Evolutionary conservation across 1,140 invertebrate genomes (phyloP).

Genomic region (Neodiprion fabricii): DNA sequence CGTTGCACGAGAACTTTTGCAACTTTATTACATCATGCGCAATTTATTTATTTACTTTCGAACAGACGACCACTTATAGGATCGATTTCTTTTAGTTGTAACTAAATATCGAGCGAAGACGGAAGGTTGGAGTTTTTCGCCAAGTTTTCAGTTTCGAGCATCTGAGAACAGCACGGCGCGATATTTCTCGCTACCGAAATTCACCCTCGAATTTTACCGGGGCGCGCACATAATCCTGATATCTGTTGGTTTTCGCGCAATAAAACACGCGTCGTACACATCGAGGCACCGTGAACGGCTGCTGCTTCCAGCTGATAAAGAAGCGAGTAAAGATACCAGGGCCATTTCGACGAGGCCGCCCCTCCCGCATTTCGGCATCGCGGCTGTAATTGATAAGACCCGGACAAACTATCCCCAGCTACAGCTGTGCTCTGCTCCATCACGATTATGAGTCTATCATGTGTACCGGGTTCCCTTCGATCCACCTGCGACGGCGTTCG

Average conservation of each 20-base stretch:
- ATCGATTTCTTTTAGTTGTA: too few relatives aligned
- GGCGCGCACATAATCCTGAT: slow-evolving; percentile 59
- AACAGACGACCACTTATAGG: too few relatives aligned
- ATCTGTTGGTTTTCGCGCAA: slow-evolving; percentile 64
- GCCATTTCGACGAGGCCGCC: neutral
- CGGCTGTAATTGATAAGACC: slow-evolving; percentile 4
- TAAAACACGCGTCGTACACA: slow-evolving; percentile 59
- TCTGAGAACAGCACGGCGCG: neutral
- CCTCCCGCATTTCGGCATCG: neutral
- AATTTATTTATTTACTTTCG: too few relatives aligned
- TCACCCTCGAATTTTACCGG: neutral
- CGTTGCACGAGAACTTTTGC: too few relatives aligned
- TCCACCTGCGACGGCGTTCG: neutral
- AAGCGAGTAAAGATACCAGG: slow-evolving; percentile 14
- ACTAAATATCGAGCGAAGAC: neutral
- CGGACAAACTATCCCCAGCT: neutral
- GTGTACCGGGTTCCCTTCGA: neutral
- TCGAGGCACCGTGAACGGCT: slow-evolving; percentile 42
- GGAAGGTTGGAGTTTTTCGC: slow-evolving; percentile 13
- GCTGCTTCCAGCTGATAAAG: slow-evolving; percentile 56
- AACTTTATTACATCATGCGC: too few relatives aligned
- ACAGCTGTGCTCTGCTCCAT: neutral
- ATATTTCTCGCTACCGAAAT: slow-evolving; percentile 1
- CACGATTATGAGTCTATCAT: neutral
- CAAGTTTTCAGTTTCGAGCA: slow-evolving; percentile 13